These are phyloP conservation scores for Eulemur rubriventer DNA, from an alignment of 2,797 vertebrate species.

Conservation along the genomic window DNA sequence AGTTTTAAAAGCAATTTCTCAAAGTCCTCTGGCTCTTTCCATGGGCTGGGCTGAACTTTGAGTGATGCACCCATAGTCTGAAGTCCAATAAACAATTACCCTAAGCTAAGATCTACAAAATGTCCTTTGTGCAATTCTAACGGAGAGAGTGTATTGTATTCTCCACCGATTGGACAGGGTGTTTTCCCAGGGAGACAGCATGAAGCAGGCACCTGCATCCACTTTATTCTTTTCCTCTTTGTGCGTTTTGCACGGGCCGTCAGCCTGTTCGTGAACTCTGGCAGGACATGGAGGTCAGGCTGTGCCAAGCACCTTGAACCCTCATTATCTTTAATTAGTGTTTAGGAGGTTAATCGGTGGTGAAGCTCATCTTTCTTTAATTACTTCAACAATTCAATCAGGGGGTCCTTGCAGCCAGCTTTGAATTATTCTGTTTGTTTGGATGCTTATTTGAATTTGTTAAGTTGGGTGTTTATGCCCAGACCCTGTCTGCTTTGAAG, in stretches of 20 bases:
- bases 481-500: conserved; percentile 61
- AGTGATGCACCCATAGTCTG: not conserved
- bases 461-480: conserved; percentile 81
- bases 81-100: not conserved
- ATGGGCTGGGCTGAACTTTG: not conserved
- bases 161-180: accelerated
- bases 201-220: conserved; percentile 74
- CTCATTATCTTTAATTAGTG: conserved; percentile 87
- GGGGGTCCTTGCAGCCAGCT: conserved; percentile 76
- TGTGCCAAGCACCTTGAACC: conserved; percentile 79
- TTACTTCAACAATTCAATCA: conserved; percentile 83
- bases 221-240: conserved; percentile 69
- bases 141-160: not conserved
- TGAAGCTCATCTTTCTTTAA: conserved; percentile 87
- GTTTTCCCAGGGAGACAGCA: conserved; percentile 62
- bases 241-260: conserved; percentile 54
- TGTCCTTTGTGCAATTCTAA: not conserved
- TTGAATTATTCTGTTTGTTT: conserved; percentile 86
- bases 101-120: not conserved
- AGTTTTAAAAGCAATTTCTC: not conserved
- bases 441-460: conserved; percentile 84
- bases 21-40: not conserved
- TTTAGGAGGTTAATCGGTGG: conserved; percentile 84
- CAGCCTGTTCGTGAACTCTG: conserved; percentile 74
- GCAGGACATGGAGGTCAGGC: conserved; percentile 80